Base-by-base conservation (phyloP, 2,888 invertebrate species). In the Epiblema foenella region DNA sequence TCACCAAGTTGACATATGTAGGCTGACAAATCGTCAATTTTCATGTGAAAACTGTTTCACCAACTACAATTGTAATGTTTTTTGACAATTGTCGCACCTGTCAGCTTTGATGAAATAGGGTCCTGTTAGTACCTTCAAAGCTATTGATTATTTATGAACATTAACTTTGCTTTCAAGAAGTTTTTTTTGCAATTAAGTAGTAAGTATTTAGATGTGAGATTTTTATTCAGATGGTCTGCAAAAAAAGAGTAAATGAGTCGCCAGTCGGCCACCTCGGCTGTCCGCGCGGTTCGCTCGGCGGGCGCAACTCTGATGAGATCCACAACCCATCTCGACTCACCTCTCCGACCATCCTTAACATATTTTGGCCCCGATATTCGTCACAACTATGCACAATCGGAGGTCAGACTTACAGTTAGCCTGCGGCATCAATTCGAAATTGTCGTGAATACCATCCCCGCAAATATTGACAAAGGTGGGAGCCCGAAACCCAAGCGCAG, bases 391-490 rank as follows among this genome's bases (percentile, higher is more conserved):
- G 15, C 46, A 7, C 15, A 20, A 29, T 17, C 8, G 20, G 29
- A 29, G 29, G 4, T 60, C 39, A n/a, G 7, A n/a, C 15, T 24
- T 15, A 24, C 46, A 46, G 46, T 20, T 11, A 15, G n/a, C n/a
- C 46, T 10, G 11, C 8, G n/a, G 10, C 10, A 17, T 20, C 9
- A 11, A 20, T 1, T 20, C 0, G 24, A 12, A n/a, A 46, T 7
- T 20, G 20, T 15, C 17, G 10, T 24, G 24, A 60, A 49, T n/a
- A 17, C 60, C 78, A 77, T 76, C 84, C 78, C 84, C 78, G 85
- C 89, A 89, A 93, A 93, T 93, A 93, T 93, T 93, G 86, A 92
- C 89, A 89, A 90, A 93, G 93, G 93, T 91, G 91, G 90, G 87
- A 84, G 87, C 86, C 82, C 81, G 91, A 88, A 93, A 92, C 90